Conservation (phyloP, 2,113 vertebrate species). For the Tor tambroides region DNA sequence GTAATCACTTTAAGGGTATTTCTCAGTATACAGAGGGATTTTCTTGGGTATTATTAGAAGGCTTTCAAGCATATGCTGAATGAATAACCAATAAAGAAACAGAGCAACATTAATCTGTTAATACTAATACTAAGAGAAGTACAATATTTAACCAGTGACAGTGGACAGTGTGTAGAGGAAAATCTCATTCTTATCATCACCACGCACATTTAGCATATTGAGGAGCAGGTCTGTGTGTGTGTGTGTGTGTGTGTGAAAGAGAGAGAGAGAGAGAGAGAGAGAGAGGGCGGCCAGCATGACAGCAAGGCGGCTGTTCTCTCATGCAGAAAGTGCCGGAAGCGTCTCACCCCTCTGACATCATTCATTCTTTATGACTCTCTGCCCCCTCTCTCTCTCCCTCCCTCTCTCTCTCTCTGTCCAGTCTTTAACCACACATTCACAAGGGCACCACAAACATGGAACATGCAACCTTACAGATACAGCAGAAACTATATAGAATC, state of each 20-base stretch:
- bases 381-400: conserved; percentile 1
- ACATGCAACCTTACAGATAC: not conserved
- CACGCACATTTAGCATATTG: conserved; percentile 14
- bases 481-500: conserved; percentile 4
- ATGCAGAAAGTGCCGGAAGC: conserved; percentile 46
- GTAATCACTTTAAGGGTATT: conserved; percentile 31
- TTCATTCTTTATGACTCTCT: conserved; percentile 36
- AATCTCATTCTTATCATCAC: conserved; percentile 6
- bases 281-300: conserved; percentile 22
- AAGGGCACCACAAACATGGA: conserved; percentile 16
- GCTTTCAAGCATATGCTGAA: not conserved
- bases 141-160: not conserved
- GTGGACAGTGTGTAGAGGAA: not conserved
- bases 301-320: conserved; percentile 36
- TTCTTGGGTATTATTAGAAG: not conserved
- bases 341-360: conserved; percentile 41
- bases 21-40: not conserved
- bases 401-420: conserved; percentile 11
- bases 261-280: not conserved
- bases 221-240: conserved; percentile 25
- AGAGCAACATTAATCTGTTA: conserved; percentile 2
- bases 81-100: conserved; percentile 21
- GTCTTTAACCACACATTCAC: conserved; percentile 5
- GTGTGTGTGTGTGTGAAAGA: conserved; percentile 31
- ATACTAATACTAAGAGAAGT: not conserved